Conservation (phyloP, 2,888 invertebrate species). For the Ennomos fuscantarius region DNA sequence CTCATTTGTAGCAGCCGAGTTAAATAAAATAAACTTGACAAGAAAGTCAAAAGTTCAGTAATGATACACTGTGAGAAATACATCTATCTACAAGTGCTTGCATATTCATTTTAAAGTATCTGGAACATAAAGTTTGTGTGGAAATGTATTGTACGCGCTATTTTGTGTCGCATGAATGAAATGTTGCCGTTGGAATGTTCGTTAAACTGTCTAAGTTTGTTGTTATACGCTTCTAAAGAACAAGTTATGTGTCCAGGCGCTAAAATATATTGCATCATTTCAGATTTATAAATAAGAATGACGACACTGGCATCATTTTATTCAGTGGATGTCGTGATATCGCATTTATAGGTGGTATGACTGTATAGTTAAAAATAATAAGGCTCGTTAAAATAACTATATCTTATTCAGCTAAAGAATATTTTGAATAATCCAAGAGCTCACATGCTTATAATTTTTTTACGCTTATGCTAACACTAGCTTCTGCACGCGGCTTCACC, state of each 20-base stretch:
- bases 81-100: slow-evolving; percentile 12
- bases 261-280: background rate
- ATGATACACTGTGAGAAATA: slow-evolving; percentile 3
- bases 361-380: too few species aligned
- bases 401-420: too few species aligned
- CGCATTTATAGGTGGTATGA: too few species aligned
- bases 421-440: too few species aligned
- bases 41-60: slow-evolving; percentile 19
- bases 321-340: too few species aligned
- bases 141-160: slow-evolving; percentile 58
- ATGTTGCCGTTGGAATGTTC: slow-evolving; percentile 53
- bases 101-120: slow-evolving; percentile 5
- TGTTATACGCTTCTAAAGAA: slow-evolving; percentile 43
- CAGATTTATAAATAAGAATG: background rate
- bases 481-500: too few species aligned
- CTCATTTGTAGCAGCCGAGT: slow-evolving; percentile 13
- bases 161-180: slow-evolving; percentile 54
- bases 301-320: too few species aligned
- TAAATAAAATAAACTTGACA: slow-evolving; percentile 13
- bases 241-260: slow-evolving; percentile 12
- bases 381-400: too few species aligned
- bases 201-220: slow-evolving; percentile 52
- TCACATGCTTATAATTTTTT: too few species aligned
- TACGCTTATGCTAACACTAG: too few species aligned
- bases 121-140: slow-evolving; percentile 49